Base-by-base conservation (phyloP, 2,113 vertebrate species). In the Cavia aperea region DNA sequence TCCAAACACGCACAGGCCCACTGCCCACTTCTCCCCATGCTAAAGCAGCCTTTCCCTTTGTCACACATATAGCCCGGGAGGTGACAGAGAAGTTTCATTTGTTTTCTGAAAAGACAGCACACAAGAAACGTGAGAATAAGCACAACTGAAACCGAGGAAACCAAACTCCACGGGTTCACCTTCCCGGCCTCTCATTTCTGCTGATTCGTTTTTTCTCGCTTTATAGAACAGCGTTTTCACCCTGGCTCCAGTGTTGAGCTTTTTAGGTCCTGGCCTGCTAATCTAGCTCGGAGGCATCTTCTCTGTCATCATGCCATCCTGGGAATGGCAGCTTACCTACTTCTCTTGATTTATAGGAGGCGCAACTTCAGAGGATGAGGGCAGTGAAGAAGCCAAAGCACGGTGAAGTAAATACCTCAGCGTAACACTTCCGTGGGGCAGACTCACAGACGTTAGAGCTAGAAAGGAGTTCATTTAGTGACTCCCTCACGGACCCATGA, bases 71-170 rank as follows among this genome's bases (percentile, higher is more conserved):
- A 33, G 29, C 31, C 75, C 29, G 86, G 29, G 81, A 86, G 39
- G 54, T 66, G 43, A 77, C 7, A 83, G 46, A 88, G 39, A 63
- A 66, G 23, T 36, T 86, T 75, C 18, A 0, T 84, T 78, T 87
- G 26, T 62, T 82, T 58, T 82, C 33, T 70, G 79, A 90, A 92
- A 72, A 83, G 54, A 86, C 36, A 70, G 23, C 79, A 51, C 91
- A 39, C 19, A 81, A 81, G 93, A 92, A 88, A 73, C 39, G 2
- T 51, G 79, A 94, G 56, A 73, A 84, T 60, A 90, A 82, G 82
- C 63, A 68, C 43, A 81, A 13, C 11, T 12, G 66, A 77, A 24
- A 84, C 39, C 56, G 70, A 68, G 58, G 56, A 86, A 83, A 77
- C 33, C 1, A 19, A 75, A 81, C 33, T 43, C 72, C 29, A n/a